Evolutionary conservation across 2,888 invertebrate genomes (phyloP).

Genomic region (Cataglyphis albicans): DNA sequence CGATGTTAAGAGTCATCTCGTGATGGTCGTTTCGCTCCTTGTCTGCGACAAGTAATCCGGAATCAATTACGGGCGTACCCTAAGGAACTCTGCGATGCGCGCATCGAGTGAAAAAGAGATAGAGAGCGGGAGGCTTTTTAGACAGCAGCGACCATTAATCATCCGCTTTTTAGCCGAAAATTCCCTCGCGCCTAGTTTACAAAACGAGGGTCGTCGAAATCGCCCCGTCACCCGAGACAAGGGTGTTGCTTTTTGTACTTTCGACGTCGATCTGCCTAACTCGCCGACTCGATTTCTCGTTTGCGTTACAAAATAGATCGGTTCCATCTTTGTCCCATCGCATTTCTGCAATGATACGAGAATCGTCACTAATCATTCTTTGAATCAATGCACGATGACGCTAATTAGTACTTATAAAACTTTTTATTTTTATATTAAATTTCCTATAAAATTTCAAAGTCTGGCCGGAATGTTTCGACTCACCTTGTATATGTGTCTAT

Average conservation of each 20-base stretch:
- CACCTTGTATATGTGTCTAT: background rate
- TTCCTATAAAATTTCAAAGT: too few species aligned
- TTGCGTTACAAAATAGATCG: constrained; percentile 50
- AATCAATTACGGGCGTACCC: constrained; percentile 81
- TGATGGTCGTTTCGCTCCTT: constrained; percentile 68
- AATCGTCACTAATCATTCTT: constrained; percentile 36
- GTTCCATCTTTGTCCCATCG: constrained; percentile 39
- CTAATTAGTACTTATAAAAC: constrained; percentile 11
- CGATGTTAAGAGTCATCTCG: constrained; percentile 70
- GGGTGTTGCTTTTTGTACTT: constrained; percentile 78
- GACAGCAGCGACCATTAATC: constrained; percentile 83
- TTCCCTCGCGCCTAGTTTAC: constrained; percentile 85
- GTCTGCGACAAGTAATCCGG: constrained; percentile 79
- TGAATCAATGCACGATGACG: constrained; percentile 3
- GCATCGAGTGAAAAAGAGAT: constrained; percentile 51
- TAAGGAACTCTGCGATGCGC: constrained; percentile 71
- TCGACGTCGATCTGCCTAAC: constrained; percentile 62
- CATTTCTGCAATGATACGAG: constrained; percentile 21
- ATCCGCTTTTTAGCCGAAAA: constrained; percentile 84
- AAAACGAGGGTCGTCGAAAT: constrained; percentile 83
- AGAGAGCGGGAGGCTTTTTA: constrained; percentile 73
- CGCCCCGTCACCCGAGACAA: constrained; percentile 83
- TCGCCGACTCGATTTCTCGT: constrained; percentile 55
- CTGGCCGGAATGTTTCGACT: too few species aligned
- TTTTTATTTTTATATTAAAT: too few species aligned